Base-by-base conservation (phyloP, 2,888 invertebrate species). In the Tenthredo mesomela region DNA sequence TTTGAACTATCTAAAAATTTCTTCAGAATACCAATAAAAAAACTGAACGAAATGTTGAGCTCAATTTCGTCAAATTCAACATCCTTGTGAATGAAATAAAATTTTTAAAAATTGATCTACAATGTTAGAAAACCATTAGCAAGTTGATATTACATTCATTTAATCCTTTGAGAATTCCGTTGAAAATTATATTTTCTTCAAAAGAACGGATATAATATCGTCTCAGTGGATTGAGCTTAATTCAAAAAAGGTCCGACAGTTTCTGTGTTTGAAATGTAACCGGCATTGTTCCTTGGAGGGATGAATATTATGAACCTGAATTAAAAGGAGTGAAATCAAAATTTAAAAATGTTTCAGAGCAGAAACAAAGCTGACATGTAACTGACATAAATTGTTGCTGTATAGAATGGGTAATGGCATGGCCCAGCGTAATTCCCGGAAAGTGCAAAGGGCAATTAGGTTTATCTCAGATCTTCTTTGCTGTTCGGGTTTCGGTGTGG, bases 391-490 rank as follows among this genome's bases (percentile, higher is more conserved):
- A 80, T 40, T 37, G 21, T 18, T 37, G 50, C 10, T 33, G 33
- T 67, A 67, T 67, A 33, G 6, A 1, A 18, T 15, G 33, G 67
- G 18, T 40, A 37, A 12, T 54, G 50, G 18, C 25, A 25, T 54
- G 29, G 0, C 9, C 29, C 9, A 25, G 77, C 29, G 2, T 47
- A n/a, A n/a, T n/a, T 25, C 37, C 58, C 61, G 61, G 21, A 21
- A 80, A 80, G 61, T 80, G 37, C 80, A 80, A 40, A 58, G 21
- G 80, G 80, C 61, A 80, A 80, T 80, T 80, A 80, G 61, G 21
- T 61, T 21, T 40, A 40, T 61, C 40, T 40, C 61, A 40, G 80
- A 80, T 80, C 40, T 61, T 80, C 61, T 40, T 77, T 61, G 12
- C 80, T 29, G n/a, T 40, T 80, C 58, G 15, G 61, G 18, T 37